A percentile compares a stretch with the other conserved stretches of the same genome.
Evolutionary conservation across 2,797 vertebrate genomes (phyloP).

Genomic region (Myripristis murdjan): DNA sequence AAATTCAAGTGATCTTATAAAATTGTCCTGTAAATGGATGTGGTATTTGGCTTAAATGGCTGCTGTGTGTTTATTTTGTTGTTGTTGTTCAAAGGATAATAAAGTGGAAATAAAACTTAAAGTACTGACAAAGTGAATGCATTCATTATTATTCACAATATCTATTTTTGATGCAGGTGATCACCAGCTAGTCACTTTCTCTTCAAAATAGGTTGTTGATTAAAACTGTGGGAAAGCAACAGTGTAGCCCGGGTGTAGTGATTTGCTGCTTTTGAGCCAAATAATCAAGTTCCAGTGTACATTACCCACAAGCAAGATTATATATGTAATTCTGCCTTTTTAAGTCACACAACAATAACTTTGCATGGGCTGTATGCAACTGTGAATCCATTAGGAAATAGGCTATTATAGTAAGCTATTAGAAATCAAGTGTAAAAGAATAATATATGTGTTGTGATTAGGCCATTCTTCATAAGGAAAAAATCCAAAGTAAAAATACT

Average conservation of each 20-base stretch:
- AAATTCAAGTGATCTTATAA: slow-evolving; percentile 5
- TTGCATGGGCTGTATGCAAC: slow-evolving; percentile 66
- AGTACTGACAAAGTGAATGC: slow-evolving; percentile 31
- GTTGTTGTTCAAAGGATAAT: background rate
- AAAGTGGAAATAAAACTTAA: background rate
- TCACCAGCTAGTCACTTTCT: slow-evolving; percentile 38
- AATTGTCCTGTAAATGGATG: slow-evolving; percentile 7
- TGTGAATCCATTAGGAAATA: slow-evolving; percentile 75
- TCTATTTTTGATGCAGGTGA: slow-evolving; percentile 33
- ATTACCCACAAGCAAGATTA: slow-evolving; percentile 72
- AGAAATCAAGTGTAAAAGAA: slow-evolving; percentile 59
- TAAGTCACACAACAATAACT: slow-evolving; percentile 76
- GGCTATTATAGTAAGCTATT: slow-evolving; percentile 58
- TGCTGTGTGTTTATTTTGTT: background rate
- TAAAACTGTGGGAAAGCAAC: slow-evolving; percentile 30
- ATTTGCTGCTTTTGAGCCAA: slow-evolving; percentile 76
- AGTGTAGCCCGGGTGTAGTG: slow-evolving; percentile 42
- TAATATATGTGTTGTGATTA: slow-evolving; percentile 64
- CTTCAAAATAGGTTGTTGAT: slow-evolving; percentile 50
- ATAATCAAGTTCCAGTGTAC: slow-evolving; percentile 59
- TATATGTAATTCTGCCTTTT: slow-evolving; percentile 68
- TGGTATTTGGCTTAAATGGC: slow-evolving; percentile 18
- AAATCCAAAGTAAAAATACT: slow-evolving; percentile 44
- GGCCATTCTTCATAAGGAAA: slow-evolving; percentile 45
- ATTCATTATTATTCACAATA: slow-evolving; percentile 40